Percentiles rank a stretch among this genome's conserved stretches.
These are phyloP conservation scores for Bos indicus DNA, from an alignment of 2,113 vertebrate genomes.

Conservation along the genomic window DNA sequence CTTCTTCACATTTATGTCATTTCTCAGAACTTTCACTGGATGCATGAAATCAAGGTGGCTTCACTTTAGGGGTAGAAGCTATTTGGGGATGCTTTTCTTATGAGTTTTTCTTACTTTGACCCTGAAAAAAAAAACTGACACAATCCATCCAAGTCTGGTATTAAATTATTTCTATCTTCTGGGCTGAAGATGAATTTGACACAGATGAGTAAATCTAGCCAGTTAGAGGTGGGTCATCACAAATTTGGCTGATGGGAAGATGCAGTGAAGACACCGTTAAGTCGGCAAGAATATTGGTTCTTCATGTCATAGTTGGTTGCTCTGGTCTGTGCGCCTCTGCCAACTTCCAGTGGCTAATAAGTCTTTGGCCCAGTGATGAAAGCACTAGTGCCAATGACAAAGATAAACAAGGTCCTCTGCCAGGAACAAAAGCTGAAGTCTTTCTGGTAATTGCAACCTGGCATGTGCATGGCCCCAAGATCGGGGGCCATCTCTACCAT, in stretches of 20 bases:
- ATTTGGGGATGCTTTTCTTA: neutral
- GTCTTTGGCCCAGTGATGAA: neutral
- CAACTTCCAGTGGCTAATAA: slow-evolving; percentile 22
- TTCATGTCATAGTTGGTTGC: neutral
- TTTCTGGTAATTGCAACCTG: slow-evolving; percentile 29
- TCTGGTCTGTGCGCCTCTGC: neutral
- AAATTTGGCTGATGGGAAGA: neutral
- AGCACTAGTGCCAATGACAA: neutral
- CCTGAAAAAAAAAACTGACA: neutral
- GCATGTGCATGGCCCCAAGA: neutral
- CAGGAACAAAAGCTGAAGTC: neutral
- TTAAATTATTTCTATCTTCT: neutral
- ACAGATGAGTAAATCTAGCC: neutral
- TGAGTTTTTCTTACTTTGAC: neutral
- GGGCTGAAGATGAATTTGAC: neutral
- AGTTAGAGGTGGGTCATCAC: neutral
- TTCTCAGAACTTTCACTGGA: neutral
- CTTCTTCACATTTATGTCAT: neutral
- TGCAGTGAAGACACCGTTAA: neutral
- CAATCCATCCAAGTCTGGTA: neutral
- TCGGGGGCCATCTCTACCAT: neutral
- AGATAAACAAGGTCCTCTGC: slow-evolving; percentile 43
- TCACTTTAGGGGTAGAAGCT: neutral
- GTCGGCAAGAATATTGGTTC: neutral
- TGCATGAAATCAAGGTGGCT: neutral